Percentiles rank a stretch among this genome's conserved stretches.
These are phyloP conservation scores for Miniopterus natalensis DNA, from an alignment of 2,113 vertebrate genomes.

Conservation along the genomic window DNA sequence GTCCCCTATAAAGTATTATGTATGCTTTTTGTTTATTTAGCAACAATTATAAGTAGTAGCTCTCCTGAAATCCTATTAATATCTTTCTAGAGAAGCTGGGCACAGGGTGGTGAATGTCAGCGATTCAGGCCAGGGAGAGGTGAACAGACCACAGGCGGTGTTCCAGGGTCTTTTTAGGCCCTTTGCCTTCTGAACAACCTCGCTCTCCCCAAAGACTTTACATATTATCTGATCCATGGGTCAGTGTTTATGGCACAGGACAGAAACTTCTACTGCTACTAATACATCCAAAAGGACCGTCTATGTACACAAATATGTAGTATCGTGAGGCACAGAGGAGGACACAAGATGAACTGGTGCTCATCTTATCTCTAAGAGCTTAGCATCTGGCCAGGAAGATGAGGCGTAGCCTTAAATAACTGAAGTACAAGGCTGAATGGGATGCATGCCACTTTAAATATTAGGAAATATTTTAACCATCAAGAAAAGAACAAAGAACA, in stretches of 20 bases:
- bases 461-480: neutral
- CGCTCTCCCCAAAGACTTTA: neutral
- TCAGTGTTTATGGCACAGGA: neutral
- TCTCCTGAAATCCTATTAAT: neutral
- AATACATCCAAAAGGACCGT: neutral
- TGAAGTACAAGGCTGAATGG: neutral
- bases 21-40: conserved; percentile 53
- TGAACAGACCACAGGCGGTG: neutral
- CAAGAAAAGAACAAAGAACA: conserved; percentile 41
- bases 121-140: neutral
- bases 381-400: conserved; percentile 21
- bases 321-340: neutral
- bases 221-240: neutral
- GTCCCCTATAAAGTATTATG: neutral
- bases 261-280: conserved; percentile 25
- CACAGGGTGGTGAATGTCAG: neutral
- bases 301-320: neutral
- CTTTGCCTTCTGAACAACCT: neutral
- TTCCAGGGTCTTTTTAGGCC: neutral
- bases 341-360: neutral
- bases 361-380: neutral
- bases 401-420: neutral
- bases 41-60: conserved; percentile 1
- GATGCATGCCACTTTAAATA: neutral
- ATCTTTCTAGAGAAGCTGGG: conserved; percentile 9